phyloP scores from a whole-genome alignment of 2,888 invertebrate species.

The Tinea semifulvella region DNA sequence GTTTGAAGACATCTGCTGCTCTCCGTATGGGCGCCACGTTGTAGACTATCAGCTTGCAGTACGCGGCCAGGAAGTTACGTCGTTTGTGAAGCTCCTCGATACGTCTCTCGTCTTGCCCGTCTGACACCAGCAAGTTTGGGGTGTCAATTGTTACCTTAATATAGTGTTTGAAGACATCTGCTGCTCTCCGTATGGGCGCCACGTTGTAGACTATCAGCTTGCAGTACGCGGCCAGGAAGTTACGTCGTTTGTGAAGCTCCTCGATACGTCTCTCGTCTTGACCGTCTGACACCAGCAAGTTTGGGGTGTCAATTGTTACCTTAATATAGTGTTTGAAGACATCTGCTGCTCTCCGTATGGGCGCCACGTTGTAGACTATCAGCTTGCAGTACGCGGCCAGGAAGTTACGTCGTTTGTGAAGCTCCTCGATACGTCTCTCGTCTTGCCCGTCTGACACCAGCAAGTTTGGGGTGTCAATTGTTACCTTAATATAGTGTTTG shows the following conservation, averaged over 20 bases:
- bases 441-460: not conserved
- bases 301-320: slow-evolving; percentile 43
- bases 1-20: slow-evolving; percentile 95
- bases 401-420: slow-evolving; percentile 95
- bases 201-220: slow-evolving; percentile 98
- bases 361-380: slow-evolving; percentile 96
- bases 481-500: slow-evolving; percentile 94
- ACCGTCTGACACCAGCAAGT: slow-evolving; percentile 76
- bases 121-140: slow-evolving; percentile 38
- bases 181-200: slow-evolving; percentile 89
- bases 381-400: slow-evolving; percentile 97
- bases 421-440: slow-evolving; percentile 21
- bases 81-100: slow-evolving; percentile 97
- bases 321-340: slow-evolving; percentile 98
- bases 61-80: slow-evolving; percentile 94
- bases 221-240: slow-evolving; percentile 96
- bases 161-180: slow-evolving; percentile 97
- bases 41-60: slow-evolving; percentile 97
- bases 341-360: slow-evolving; percentile 90
- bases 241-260: slow-evolving; percentile 94
- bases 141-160: slow-evolving; percentile 73
- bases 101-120: slow-evolving; percentile 94
- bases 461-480: not conserved
- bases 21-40: slow-evolving; percentile 93
- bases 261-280: slow-evolving; percentile 97